A percentile compares a stretch with the other conserved stretches of the same genome.
phyloP scores from a whole-genome alignment of 1,140 invertebrate genomes.

The Apis mellifera region DNA sequence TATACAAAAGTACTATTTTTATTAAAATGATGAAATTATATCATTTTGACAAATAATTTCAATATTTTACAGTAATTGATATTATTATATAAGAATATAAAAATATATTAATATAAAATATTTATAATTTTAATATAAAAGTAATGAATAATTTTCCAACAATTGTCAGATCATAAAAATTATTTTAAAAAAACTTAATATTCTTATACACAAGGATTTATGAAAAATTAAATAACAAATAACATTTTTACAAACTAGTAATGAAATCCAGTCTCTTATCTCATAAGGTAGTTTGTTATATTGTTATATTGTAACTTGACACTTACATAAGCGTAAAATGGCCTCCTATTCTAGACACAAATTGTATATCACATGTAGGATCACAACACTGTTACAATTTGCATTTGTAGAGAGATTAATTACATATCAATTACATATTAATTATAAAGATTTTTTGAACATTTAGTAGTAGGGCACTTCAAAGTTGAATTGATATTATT shows the following conservation, averaged over 20 bases:
- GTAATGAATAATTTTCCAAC: background rate
- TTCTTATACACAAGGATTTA: background rate
- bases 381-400: slow-evolving; percentile 78
- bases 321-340: slow-evolving; percentile 64
- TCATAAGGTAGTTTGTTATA: slow-evolving; percentile 52
- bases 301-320: slow-evolving; percentile 39
- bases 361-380: slow-evolving; percentile 79
- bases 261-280: slow-evolving; percentile 46
- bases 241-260: background rate
- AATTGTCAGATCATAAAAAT: background rate
- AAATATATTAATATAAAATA: background rate
- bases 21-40: background rate
- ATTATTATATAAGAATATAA: background rate
- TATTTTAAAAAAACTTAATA: background rate
- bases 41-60: background rate
- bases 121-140: background rate
- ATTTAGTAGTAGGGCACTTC: slow-evolving; percentile 79
- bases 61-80: background rate
- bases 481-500: slow-evolving; percentile 65
- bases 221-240: background rate
- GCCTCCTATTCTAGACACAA: slow-evolving; percentile 65
- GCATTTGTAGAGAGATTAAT: slow-evolving; percentile 72
- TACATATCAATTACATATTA: slow-evolving; percentile 68
- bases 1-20: background rate
- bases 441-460: slow-evolving; percentile 71